Base-by-base conservation (phyloP, 2,888 invertebrate genomes). In the Xestia c-nigrum region DNA sequence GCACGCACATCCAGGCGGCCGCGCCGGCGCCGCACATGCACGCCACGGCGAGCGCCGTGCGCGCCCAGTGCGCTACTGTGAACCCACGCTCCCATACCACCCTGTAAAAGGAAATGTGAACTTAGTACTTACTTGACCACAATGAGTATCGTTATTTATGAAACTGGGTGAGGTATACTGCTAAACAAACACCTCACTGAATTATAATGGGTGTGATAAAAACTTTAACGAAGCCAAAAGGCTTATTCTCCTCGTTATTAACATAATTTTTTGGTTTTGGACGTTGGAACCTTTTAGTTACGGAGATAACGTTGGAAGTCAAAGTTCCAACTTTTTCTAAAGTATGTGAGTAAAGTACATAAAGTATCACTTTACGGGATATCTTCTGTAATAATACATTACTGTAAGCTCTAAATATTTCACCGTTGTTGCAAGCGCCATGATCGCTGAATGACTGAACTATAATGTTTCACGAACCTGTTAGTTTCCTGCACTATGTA, bases 41-140 rank as follows among this genome's bases (percentile, higher is more conserved):
- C 19, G 98, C 98, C 77, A 99, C 98, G 82, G 98, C 97, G 75
- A 98, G 97, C 52, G 98, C 98, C 19, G 98, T 98, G 94, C 98
- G 98, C 85, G 98, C 96, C 98, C 99, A 99, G 95, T 99, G 99
- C 87, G 98, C 97, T 59, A 98, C 97, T 40, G 98, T 98, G 93
- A 99, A 98, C 55, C 98, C 98, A 89, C 98, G 97, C 92, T 98
- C 98, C 98, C 98, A 98, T 87, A 98, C 98, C 93, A 98, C 97
- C 90, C 97, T 97, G 90, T 0, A 31, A 31, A 3, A 24, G 6
- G 16, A 31, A 31, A 59, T 31, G 14, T 24, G 0, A 0, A 57
- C 0, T 57, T 57, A 57, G 5, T 57, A 24, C 12, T 12, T 57
- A 24, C n/a, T 10, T 55, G n/a, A 55, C 6, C 24, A 5, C 24